Percentiles rank a stretch among this genome's conserved stretches.
Evolutionary conservation across 2,797 vertebrate species (phyloP).

Genomic region (Pristis pectinata): DNA sequence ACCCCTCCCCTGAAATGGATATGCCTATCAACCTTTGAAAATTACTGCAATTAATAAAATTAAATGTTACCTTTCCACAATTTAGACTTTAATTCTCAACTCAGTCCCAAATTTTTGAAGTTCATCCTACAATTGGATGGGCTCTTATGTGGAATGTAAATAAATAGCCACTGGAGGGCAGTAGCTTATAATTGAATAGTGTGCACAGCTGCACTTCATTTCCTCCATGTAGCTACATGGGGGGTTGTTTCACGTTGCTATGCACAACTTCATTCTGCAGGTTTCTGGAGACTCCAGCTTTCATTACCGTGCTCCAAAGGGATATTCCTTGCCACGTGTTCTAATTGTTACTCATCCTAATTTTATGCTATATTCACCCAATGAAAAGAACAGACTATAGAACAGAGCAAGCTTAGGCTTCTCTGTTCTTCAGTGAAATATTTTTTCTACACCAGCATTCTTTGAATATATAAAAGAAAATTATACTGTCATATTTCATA

Average conservation of each 20-base stretch:
- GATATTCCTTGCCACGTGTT: neutral
- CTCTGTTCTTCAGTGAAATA: neutral
- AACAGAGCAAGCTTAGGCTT: neutral
- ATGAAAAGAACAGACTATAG: neutral
- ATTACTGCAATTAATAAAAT: too few relatives aligned
- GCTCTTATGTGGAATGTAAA: neutral
- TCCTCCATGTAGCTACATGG: neutral
- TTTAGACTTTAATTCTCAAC: too few relatives aligned
- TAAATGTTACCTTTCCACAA: too few relatives aligned
- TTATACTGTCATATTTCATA: neutral
- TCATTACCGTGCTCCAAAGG: neutral
- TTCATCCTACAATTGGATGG: too few relatives aligned
- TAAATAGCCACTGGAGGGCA: constrained; percentile 8
- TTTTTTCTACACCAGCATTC: neutral
- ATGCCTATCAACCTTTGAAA: too few relatives aligned
- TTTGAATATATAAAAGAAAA: neutral
- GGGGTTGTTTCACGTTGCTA: neutral
- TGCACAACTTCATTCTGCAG: neutral
- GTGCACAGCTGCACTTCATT: neutral
- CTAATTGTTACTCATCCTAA: neutral
- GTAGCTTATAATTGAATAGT: neutral
- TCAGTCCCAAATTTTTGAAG: too few relatives aligned
- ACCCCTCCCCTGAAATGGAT: too few relatives aligned
- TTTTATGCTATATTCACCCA: neutral
- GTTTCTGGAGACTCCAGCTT: neutral